phyloP scores from a whole-genome alignment of 2,113 vertebrate genomes.

The Forbesichthys agassizii region DNA sequence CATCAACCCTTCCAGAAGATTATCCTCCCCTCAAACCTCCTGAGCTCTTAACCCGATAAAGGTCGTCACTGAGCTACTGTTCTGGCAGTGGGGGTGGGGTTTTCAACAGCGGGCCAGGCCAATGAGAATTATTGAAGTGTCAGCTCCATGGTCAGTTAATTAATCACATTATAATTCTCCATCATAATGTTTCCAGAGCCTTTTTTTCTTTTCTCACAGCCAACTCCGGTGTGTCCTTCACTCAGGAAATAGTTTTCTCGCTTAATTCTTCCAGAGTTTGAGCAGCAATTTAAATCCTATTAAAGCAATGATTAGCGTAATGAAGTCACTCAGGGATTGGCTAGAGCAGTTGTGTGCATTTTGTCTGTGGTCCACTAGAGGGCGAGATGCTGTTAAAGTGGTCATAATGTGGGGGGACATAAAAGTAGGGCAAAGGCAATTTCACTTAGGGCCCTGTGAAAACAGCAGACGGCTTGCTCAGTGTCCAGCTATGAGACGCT shows the following conservation, averaged over 20 bases:
- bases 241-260: slow-evolving; percentile 52
- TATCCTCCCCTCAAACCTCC: background rate
- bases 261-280: slow-evolving; percentile 58
- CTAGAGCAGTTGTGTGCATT: slow-evolving; percentile 3
- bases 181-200: slow-evolving; percentile 16
- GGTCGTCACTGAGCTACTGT: slow-evolving; percentile 2
- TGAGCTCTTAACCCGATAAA: slow-evolving; percentile 5
- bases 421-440: background rate
- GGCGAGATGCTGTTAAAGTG: background rate
- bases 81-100: too few species aligned
- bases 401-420: background rate
- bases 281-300: slow-evolving; percentile 66
- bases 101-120: too few species aligned
- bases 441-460: background rate
- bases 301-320: slow-evolving; percentile 66
- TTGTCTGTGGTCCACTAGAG: background rate
- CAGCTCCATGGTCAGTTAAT: slow-evolving; percentile 38
- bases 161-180: slow-evolving; percentile 52
- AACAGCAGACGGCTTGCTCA: too few species aligned
- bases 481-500: too few species aligned
- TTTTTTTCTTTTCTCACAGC: slow-evolving; percentile 35
- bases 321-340: slow-evolving; percentile 55
- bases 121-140: slow-evolving; percentile 21
- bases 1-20: background rate
- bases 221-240: slow-evolving; percentile 55